A percentile compares a stretch with the other conserved stretches of the same genome.
Conservation (phyloP, 2,113 vertebrate species). For the Odontesthes bonariensis region DNA sequence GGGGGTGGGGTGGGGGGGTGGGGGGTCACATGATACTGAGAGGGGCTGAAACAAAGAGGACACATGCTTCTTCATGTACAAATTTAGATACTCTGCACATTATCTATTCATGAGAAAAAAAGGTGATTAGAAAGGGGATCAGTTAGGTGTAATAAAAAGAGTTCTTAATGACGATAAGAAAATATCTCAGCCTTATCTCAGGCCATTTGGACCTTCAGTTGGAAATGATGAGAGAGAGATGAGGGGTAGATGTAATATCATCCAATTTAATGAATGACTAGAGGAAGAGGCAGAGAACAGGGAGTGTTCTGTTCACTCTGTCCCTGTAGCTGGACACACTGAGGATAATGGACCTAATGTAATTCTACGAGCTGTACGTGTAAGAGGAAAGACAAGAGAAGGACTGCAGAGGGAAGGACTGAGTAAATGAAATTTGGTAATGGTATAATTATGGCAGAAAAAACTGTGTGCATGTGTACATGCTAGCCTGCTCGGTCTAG, state of each 20-base stretch:
- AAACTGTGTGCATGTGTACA: constrained; percentile 15
- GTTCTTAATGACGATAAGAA: too few relatives aligned
- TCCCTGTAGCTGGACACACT: neutral
- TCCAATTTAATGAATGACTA: constrained; percentile 24
- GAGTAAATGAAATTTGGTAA: constrained; percentile 45
- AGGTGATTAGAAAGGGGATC: too few relatives aligned
- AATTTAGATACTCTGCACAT: neutral
- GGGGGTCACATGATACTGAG: neutral
- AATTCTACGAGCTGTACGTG: constrained; percentile 25
- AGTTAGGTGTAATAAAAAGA: too few relatives aligned
- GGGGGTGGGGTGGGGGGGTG: neutral
- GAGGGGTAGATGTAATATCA: constrained; percentile 13
- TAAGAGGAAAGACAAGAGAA: neutral
- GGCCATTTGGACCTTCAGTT: neutral
- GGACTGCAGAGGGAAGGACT: neutral
- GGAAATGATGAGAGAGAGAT: neutral
- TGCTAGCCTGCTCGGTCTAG: constrained; percentile 10
- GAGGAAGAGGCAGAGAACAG: constrained; percentile 6
- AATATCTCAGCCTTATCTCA: too few relatives aligned
- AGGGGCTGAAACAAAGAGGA: constrained; percentile 26
- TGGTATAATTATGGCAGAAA: constrained; percentile 41
- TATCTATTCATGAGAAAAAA: neutral
- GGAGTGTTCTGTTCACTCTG: constrained; percentile 16
- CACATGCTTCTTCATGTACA: neutral
- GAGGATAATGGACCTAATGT: constrained; percentile 36